phyloP scores from a whole-genome alignment of 2,888 invertebrate species.

The Trachelus stipa region DNA sequence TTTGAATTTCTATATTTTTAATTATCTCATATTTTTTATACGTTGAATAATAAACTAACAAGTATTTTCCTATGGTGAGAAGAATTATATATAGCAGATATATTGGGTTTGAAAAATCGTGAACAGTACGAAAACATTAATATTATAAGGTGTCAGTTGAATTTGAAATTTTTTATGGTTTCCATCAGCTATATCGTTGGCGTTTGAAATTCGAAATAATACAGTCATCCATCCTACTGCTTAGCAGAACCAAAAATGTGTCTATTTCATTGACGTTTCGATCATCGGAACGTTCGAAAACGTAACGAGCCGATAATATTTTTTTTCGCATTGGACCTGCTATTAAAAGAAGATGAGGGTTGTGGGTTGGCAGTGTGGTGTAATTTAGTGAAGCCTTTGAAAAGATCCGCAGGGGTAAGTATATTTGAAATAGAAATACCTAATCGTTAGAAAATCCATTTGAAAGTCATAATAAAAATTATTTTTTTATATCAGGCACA shows the following conservation, averaged over 20 bases:
- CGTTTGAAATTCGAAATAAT: background rate
- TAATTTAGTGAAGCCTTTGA: slow-evolving; percentile 8
- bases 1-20: background rate
- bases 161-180: background rate
- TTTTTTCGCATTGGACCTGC: slow-evolving; percentile 24
- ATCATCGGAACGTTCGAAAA: background rate
- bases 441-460: background rate
- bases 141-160: background rate
- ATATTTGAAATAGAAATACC: background rate
- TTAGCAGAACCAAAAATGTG: background rate
- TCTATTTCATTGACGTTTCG: background rate
- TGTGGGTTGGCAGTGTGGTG: background rate
- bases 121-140: no score
- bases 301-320: slow-evolving; percentile 29
- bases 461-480: background rate
- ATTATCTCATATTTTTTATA: background rate
- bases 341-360: slow-evolving; percentile 30
- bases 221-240: background rate
- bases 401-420: background rate
- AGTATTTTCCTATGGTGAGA: background rate
- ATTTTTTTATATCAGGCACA: background rate
- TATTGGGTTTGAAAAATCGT: background rate
- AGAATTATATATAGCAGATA: background rate
- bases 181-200: background rate
- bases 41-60: background rate